A percentile compares a stretch with the other conserved stretches of the same genome.
phyloP scores from a whole-genome alignment of 37 sponge, comb jelly and placozoan genomes.

The Haliclona indistincta region DNA sequence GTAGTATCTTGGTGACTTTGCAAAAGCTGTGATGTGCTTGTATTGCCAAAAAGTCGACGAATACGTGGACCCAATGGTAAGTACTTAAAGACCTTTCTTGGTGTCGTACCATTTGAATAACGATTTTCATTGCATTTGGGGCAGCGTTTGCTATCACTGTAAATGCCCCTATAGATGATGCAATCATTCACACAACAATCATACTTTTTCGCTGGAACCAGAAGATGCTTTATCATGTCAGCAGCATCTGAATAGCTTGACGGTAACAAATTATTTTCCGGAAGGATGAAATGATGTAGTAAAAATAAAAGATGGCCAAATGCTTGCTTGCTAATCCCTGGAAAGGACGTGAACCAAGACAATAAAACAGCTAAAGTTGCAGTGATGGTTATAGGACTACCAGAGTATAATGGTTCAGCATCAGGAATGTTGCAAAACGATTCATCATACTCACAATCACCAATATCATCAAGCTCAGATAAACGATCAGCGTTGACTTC shows the following conservation, averaged over 20 bases:
- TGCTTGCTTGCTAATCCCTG: conserved; percentile 10
- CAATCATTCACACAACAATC: conserved; percentile 20
- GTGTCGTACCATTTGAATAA: neutral
- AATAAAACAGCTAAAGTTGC: too few species aligned
- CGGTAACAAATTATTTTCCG: neutral
- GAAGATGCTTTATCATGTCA: neutral
- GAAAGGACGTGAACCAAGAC: neutral
- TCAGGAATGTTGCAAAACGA: too few species aligned
- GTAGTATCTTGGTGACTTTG: neutral
- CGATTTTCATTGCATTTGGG: conserved; percentile 5
- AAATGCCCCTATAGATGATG: neutral
- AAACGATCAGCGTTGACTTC: too few species aligned
- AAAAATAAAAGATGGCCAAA: neutral
- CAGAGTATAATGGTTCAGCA: too few species aligned
- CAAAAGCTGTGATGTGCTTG: neutral
- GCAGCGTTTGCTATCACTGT: neutral
- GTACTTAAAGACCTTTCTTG: neutral
- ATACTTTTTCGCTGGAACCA: neutral
- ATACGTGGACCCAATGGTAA: conserved; percentile 1
- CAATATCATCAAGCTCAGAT: too few species aligned
- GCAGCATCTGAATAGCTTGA: neutral
- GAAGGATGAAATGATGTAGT: neutral
- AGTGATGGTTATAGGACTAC: too few species aligned
- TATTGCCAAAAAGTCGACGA: neutral
- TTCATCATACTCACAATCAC: too few species aligned